Base-by-base conservation (phyloP, 2,797 vertebrate species). In the Catostomus latipinnis region DNA sequence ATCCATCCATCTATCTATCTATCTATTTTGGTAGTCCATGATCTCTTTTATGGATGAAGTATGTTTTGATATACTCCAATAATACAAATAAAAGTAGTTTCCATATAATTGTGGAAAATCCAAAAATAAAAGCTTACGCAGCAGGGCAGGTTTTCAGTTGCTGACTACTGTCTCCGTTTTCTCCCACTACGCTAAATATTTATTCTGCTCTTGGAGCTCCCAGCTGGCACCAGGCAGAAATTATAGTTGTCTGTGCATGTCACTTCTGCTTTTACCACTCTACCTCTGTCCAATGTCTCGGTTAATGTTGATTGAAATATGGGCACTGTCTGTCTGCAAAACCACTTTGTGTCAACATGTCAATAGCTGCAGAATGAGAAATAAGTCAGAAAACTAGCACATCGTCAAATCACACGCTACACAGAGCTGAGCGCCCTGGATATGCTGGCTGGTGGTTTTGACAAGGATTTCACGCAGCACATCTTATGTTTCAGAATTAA, bases 311-410 rank as follows among this genome's bases (percentile, higher is more conserved):
- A 94, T 93, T 94, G 93, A 93, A 93, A 93, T 91, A 90, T 89
- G 90, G 91, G 87, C 88, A 87, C 89, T 87, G 90, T 88, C 89
- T 91, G 90, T 92, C 90, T 92, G 77, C 12, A 89, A 90, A 94
- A 93, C 90, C 92, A 93, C 93, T 92, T 94, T 91, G 90, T 91
- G 91, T 94, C 93, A 93, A 92, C 92, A 91, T 92, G 92, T 93
- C 93, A 92, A 90, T 92, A 90, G 90, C 90, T 89, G 88, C 92
- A 88, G 89, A 78, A 86, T 90, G 90, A 90, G 91, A 93, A 92
- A 90, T 92, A 93, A 93, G 90, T 92, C 89, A 90, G 91, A 84
- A 93, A 93, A 93, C 91, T 89, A 92, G 92, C 91, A 90, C 90
- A 93, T 90, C 93, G 91, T 93, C 91, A 92, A 93, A 94, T 94